Evolutionary conservation across 2,888 invertebrate genomes (phyloP).

Genomic region (Tiphia femorata): DNA sequence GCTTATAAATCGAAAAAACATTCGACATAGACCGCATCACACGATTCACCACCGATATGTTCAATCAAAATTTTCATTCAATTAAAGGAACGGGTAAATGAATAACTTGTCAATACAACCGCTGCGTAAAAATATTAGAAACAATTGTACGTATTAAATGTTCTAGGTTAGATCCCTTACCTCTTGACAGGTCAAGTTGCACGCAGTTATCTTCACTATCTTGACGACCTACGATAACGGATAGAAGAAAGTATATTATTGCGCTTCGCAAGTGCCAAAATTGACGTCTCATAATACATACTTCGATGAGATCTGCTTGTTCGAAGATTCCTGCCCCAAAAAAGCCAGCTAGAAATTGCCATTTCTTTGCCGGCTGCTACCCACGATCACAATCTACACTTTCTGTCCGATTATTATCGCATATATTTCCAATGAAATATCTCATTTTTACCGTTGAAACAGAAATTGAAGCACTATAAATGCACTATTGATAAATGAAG

Average conservation of each 20-base stretch:
- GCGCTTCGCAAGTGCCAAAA: conserved; percentile 19
- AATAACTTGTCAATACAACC: too few species aligned
- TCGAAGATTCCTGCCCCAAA: conserved; percentile 69
- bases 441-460: conserved; percentile 48
- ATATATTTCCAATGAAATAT: conserved; percentile 42
- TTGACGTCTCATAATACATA: conserved; percentile 51
- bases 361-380: conserved; percentile 55
- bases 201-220: conserved; percentile 76
- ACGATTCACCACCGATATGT: too few species aligned
- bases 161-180: conserved; percentile 66
- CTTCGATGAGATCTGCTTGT: conserved; percentile 68
- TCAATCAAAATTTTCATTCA: too few species aligned
- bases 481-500: conserved; percentile 49
- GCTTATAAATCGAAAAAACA: too few species aligned
- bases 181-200: conserved; percentile 71
- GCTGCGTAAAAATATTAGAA: too few species aligned
- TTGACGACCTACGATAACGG: conserved; percentile 59
- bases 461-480: conserved; percentile 43
- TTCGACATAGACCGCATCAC: too few species aligned
- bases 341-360: conserved; percentile 73
- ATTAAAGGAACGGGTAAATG: too few species aligned
- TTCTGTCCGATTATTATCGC: conserved; percentile 47
- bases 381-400: conserved; percentile 54
- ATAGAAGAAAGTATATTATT: conserved; percentile 20
- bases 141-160: conserved; percentile 7